phyloP scores from a whole-genome alignment of 1,140 invertebrate genomes.

The Odontomachus brunneus region DNA sequence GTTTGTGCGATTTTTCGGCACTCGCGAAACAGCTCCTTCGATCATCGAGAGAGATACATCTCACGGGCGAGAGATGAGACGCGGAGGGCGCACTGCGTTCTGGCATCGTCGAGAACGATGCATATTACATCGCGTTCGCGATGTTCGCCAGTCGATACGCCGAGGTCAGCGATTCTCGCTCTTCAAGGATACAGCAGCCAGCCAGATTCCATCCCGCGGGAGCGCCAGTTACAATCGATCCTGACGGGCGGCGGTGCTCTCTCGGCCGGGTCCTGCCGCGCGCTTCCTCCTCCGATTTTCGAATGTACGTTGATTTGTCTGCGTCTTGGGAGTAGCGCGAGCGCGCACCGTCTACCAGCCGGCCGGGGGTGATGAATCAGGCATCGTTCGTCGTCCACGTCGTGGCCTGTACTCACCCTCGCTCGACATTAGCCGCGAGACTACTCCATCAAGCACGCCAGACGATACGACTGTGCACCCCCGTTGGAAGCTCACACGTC shows the following conservation, averaged over 20 bases:
- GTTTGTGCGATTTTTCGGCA: too few species aligned
- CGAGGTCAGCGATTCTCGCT: conserved; percentile 16
- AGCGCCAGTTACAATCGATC: conserved; percentile 47
- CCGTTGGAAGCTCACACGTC: conserved; percentile 55
- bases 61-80: background rate
- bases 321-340: conserved; percentile 74
- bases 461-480: conserved; percentile 65
- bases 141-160: background rate
- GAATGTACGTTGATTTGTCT: conserved; percentile 71
- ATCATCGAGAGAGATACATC: too few species aligned
- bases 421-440: conserved; percentile 80
- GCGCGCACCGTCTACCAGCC: conserved; percentile 38
- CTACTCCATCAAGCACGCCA: conserved; percentile 79
- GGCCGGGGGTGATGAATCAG: conserved; percentile 76
- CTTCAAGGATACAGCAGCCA: conserved; percentile 36
- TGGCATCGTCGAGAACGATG: background rate
- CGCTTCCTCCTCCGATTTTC: conserved; percentile 54
- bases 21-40: too few species aligned
- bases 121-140: conserved; percentile 4
- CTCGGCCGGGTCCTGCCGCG: background rate
- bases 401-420: conserved; percentile 72
- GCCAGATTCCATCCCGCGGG: conserved; percentile 24
- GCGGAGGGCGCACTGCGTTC: too few species aligned
- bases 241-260: conserved; percentile 36
- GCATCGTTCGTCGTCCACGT: conserved; percentile 74